Percentiles rank a stretch among this genome's conserved stretches.
These are phyloP conservation scores for Molanna angustata DNA, from an alignment of 2,888 invertebrate species.

Conservation along the genomic window DNA sequence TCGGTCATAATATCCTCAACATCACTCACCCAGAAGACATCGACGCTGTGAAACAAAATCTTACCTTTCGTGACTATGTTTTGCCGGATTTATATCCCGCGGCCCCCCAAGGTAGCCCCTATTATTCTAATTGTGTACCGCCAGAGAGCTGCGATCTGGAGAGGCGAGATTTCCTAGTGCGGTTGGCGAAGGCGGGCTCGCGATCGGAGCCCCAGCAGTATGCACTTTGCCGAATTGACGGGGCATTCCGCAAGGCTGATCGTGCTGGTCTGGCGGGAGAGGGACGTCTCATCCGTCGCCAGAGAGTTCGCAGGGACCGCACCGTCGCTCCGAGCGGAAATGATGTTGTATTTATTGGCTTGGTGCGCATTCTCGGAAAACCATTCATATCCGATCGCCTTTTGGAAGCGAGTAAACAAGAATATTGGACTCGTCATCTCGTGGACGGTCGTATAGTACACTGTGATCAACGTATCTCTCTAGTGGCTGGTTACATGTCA, in stretches of 20 bases:
- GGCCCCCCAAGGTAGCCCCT: slow-evolving; percentile 34
- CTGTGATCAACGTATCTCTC: slow-evolving; percentile 87
- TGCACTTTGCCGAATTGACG: slow-evolving; percentile 68
- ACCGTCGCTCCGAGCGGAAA: slow-evolving; percentile 58
- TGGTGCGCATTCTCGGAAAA: slow-evolving; percentile 70
- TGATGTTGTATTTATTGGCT: slow-evolving; percentile 67
- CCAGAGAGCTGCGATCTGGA: slow-evolving; percentile 64
- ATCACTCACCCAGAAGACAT: slow-evolving; percentile 84
- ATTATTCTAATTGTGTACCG: slow-evolving; percentile 47
- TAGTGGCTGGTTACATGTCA: slow-evolving; percentile 85
- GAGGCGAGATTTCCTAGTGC: slow-evolving; percentile 56
- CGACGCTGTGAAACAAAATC: slow-evolving; percentile 65
- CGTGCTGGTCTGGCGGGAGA: slow-evolving; percentile 56
- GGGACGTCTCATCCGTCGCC: slow-evolving; percentile 51
- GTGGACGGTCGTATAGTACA: slow-evolving; percentile 87
- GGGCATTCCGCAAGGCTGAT: slow-evolving; percentile 59
- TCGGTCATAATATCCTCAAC: slow-evolving; percentile 84
- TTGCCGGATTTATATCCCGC: slow-evolving; percentile 41
- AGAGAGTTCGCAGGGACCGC: slow-evolving; percentile 52
- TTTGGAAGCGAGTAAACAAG: slow-evolving; percentile 70
- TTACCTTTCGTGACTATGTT: slow-evolving; percentile 55
- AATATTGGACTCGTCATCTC: slow-evolving; percentile 86
- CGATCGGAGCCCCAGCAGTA: slow-evolving; percentile 69
- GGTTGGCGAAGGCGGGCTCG: slow-evolving; percentile 66
- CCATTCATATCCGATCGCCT: slow-evolving; percentile 57